Evolutionary conservation across 2,113 vertebrate species (phyloP), one percentile per base, ranked within the genome.

Genomic region (Acrocephalus kingi): DNA sequence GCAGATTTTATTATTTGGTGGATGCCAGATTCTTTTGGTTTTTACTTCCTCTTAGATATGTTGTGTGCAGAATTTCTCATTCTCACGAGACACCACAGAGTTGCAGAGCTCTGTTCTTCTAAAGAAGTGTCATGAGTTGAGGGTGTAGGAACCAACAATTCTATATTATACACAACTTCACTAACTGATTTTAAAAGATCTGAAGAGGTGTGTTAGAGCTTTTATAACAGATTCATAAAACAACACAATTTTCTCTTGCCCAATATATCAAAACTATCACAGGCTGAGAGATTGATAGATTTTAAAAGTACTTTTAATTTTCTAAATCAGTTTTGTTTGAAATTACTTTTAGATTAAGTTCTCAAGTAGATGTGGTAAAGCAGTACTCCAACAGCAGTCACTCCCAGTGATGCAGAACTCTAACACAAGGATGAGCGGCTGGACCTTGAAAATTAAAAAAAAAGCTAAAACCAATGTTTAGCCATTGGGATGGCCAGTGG

Each of bases 341-440:
- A 80, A 68, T 68, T 4, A 7, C 11, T 74, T 84, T 46, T 72
- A 59, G 35, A 46, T 72, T 51, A 64, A 12, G 7, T 22, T 64
- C 17, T 76, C 15, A 8, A 0, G 0, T 51, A 10, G 22, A 10
- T 37, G 6, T 82, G 25, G 30, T 15, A 55, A 22, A 30, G 21
- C 17, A 33, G 22, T 62, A 28, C 3, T n/a, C 8, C 77, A 41
- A 5, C 5, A 4, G 9, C 62, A 8, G 19, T 51, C 13, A 86
- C 13, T 25, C 56, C 5, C 1, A 4, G 7, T 25, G n/a, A 17
- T 35, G 7, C 18, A 68, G 21, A 68, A 22, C 22, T 61, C 35
- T 20, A 56, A 31, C 3, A 8, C 7, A 12, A 68, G 6, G 19
- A 31, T 1, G 4, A 75, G 10, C 0, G 1, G 6, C 17, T 66